Conservation (phyloP, 2,797 vertebrate genomes). For the Coregonus suidteri region DNA sequence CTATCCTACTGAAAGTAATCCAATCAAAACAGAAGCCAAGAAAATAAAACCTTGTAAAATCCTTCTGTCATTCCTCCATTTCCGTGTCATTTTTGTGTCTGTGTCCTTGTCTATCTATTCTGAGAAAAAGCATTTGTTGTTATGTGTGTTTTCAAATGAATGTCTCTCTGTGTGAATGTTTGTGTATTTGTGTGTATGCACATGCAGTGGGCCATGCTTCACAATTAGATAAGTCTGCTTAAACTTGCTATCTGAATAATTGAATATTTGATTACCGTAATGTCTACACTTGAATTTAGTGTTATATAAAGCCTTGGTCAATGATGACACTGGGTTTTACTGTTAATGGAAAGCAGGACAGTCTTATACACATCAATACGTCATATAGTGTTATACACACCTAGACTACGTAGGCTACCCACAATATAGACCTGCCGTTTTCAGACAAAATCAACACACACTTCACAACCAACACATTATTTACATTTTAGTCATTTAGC, state of each 20-base stretch:
- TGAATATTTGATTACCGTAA: too few relatives aligned
- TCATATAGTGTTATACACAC: too few relatives aligned
- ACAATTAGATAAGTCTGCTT: not conserved
- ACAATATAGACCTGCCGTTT: too few relatives aligned
- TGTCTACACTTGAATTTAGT: not conserved
- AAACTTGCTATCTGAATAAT: not conserved
- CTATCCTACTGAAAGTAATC: not conserved
- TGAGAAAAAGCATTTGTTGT: slow-evolving; percentile 2
- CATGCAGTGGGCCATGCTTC: not conserved
- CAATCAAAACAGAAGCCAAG: not conserved
- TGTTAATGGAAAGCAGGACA: too few relatives aligned
- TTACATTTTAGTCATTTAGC: too few relatives aligned
- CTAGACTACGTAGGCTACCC: too few relatives aligned
- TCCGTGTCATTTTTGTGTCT: slow-evolving; percentile 47
- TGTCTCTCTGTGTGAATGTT: slow-evolving; percentile 11
- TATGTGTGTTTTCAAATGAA: slow-evolving; percentile 3
- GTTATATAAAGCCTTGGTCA: not conserved
- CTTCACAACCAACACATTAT: too few relatives aligned
- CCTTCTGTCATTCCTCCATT: slow-evolving; percentile 17
- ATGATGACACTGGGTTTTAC: slow-evolving; percentile 9
- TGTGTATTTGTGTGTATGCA: not conserved
- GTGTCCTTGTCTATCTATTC: slow-evolving; percentile 15
- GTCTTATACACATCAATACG: not conserved
- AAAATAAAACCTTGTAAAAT: slow-evolving; percentile 46
- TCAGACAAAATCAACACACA: too few relatives aligned